Evolutionary conservation across 2,113 vertebrate genomes (phyloP).

Genomic region (Athene noctua): DNA sequence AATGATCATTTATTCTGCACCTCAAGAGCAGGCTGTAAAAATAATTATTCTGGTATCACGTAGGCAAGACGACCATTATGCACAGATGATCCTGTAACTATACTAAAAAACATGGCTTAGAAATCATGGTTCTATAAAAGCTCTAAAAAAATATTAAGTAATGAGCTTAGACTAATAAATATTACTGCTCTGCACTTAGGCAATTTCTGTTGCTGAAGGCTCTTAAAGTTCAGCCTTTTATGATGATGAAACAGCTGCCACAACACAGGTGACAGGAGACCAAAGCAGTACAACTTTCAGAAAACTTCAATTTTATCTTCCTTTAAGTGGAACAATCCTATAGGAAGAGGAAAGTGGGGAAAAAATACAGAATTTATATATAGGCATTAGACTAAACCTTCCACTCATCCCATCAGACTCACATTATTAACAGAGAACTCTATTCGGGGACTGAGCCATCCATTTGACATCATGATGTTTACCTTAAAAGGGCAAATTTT

Average conservation of each 20-base stretch:
- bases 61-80: constrained; percentile 28
- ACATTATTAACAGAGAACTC: neutral
- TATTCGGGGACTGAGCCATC: neutral
- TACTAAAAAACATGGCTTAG: neutral
- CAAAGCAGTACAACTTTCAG: neutral
- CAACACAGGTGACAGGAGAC: neutral
- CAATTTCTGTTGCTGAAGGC: neutral
- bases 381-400: neutral
- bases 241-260: constrained; percentile 2
- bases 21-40: constrained; percentile 34
- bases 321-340: neutral
- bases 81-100: constrained; percentile 18
- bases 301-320: neutral
- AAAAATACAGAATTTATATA: too few species aligned
- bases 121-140: constrained; percentile 15
- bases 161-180: constrained; percentile 32
- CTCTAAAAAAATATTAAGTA: constrained; percentile 8
- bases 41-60: neutral
- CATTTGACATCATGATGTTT: neutral
- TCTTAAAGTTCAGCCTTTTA: constrained; percentile 39
- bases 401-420: neutral
- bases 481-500: neutral
- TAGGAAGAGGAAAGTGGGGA: neutral
- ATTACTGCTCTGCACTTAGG: constrained; percentile 22
- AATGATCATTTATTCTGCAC: constrained; percentile 38